These are phyloP conservation scores for Sciurus vulgaris DNA, from an alignment of 2,797 vertebrate genomes.

Conservation along the genomic window DNA sequence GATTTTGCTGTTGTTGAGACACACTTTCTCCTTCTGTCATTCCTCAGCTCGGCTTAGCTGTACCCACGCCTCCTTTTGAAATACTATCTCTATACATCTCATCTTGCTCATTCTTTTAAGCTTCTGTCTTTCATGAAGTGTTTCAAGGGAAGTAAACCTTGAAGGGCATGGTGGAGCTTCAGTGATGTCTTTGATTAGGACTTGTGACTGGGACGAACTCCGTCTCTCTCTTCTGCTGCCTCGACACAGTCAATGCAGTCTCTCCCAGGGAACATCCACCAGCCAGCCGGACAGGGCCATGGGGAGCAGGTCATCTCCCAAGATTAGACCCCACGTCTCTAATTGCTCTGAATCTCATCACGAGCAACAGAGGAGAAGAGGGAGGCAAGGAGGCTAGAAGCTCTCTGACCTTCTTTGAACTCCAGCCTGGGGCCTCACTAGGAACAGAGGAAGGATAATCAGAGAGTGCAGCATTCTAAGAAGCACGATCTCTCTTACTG, in stretches of 20 bases:
- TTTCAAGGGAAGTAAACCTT: slow-evolving; percentile 23
- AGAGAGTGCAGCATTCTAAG: background rate
- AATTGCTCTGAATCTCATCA: slow-evolving; percentile 79
- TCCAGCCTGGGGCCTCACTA: background rate
- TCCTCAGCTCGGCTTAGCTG: background rate
- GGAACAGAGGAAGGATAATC: background rate
- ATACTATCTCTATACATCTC: background rate
- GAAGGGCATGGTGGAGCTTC: background rate
- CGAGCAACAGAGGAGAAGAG: slow-evolving; percentile 76
- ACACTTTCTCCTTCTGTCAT: background rate
- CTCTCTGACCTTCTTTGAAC: background rate
- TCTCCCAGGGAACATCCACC: slow-evolving; percentile 79
- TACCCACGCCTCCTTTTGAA: background rate
- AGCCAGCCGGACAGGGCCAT: slow-evolving; percentile 52
- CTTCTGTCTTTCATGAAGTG: slow-evolving; percentile 36
- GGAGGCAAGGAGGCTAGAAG: background rate
- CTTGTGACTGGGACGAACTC: slow-evolving; percentile 71
- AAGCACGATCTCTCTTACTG: background rate
- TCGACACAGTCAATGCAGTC: slow-evolving; percentile 65
- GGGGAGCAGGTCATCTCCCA: slow-evolving; percentile 67
- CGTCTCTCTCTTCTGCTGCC: slow-evolving; percentile 75
- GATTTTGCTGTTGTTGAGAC: background rate
- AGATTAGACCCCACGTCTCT: slow-evolving; percentile 79
- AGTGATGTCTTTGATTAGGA: background rate
- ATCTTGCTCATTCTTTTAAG: background rate